phyloP scores from a whole-genome alignment of 2,113 vertebrate species.

The Alligator mississippiensis region DNA sequence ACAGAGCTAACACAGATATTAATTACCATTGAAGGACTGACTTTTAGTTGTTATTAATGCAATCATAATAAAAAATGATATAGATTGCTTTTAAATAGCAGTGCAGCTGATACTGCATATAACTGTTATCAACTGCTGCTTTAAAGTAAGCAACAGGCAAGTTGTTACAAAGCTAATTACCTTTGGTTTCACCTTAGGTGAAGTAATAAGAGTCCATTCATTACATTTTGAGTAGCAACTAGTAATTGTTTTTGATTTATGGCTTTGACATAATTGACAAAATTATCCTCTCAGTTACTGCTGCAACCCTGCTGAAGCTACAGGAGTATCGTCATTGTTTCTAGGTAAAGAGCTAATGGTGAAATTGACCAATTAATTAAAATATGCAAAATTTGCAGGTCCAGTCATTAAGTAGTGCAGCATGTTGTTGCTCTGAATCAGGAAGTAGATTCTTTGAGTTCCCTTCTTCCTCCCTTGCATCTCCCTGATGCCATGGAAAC shows the following conservation, averaged over 20 bases:
- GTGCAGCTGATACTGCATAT: neutral
- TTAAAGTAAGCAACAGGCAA: neutral
- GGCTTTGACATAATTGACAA: neutral
- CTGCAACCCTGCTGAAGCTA: neutral
- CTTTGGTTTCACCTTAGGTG: neutral
- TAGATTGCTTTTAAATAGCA: neutral
- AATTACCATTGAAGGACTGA: conserved; percentile 7
- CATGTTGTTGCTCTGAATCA: neutral
- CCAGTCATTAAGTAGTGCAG: neutral
- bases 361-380: neutral
- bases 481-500: too few species aligned
- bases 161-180: accelerated
- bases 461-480: too few species aligned
- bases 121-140: neutral
- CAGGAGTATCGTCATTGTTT: neutral
- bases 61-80: neutral
- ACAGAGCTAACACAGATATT: neutral
- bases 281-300: neutral
- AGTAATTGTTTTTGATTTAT: neutral
- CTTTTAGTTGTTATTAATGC: neutral
- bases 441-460: neutral
- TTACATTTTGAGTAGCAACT: neutral
- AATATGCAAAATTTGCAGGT: too few species aligned
- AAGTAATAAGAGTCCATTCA: neutral
- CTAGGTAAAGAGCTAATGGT: neutral